Base-by-base conservation (phyloP, 2,888 invertebrate genomes). In the Alloplasta piceator region DNA sequence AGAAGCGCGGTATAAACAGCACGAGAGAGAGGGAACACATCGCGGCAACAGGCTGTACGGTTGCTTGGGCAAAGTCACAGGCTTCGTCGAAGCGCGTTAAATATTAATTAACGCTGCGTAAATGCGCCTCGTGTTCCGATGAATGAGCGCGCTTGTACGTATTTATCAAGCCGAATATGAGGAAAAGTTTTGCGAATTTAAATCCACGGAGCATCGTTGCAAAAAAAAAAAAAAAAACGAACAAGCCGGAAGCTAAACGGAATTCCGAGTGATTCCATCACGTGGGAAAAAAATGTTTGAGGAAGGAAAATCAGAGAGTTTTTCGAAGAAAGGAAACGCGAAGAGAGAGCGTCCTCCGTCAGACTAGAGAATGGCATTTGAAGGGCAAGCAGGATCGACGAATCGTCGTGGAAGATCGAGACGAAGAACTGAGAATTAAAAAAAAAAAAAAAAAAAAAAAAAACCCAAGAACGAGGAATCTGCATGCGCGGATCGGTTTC, bases 21-120 rank as follows among this genome's bases (percentile, higher is more conserved):
- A 26, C 26, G 26, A 26, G 26, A 26, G 26, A 26, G 26, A 26
- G 26, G 3, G 26, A 26, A 56, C n/a, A 63, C n/a, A 60, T 60
- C 52, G 38, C 5, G 36, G 12, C 52, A 39, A 48, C 64, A 60
- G 73, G 64, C 60, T 66, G 73, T 66, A 60, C 56, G 80, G 73
- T 81, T 78, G 78, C 73, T 77, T 81, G 85, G 86, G 84, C 86
- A 84, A 86, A 87, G 72, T 82, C 76, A 79, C 82, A 83, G 82
- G 88, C 85, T 86, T 86, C 86, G 86, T 68, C 85, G 84, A 86
- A 87, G 84, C 86, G 87, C 87, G 89, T 90, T 89, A 90, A 89
- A 88, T 88, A 88, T 89, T 87, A 87, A 85, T 83, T 83, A 84
- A 78, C 82, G 80, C 70, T 80, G 78, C 82, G 86, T 79, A 87